Base-by-base conservation (phyloP, 2,797 vertebrate genomes). In the Centropyge bicolor region DNA sequence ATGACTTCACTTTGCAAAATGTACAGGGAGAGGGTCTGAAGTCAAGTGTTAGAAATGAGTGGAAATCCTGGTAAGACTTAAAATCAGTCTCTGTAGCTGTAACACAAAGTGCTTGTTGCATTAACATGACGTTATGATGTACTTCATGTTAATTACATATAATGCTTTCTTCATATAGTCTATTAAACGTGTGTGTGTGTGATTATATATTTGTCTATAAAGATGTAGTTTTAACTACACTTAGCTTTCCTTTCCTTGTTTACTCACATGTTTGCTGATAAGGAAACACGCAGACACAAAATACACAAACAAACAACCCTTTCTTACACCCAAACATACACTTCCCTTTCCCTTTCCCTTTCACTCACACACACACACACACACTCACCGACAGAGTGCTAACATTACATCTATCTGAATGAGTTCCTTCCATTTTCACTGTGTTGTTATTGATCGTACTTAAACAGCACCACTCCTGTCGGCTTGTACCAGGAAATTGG, bases 401-500 rank as follows among this genome's bases (percentile, higher is more conserved):
- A 78, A 81, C 83, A 86, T 89, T 90, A 87, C 88, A 85, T 89
- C 81, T 73, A 82, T 87, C 79, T 85, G 81, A 93, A 93, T 86
- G 81, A 91, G 79, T 88, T 85, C 69, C 76, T 88, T 93, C 89
- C 84, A 88, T 84, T 90, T 89, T 81, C 83, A 68, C 89, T 31
- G 70, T 84, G 89, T 90, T 89, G 89, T 86, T 93, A 95, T 94
- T 92, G 93, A 95, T 95, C 79, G 89, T 82, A 90, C 90, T 95
- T 93, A 93, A 94, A 95, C 86, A 92, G 91, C 83, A 85, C 83
- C 83, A 92, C 86, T 92, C 86, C 70, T 90, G 88, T 89, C 43
- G 82, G 84, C 93, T 91, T 94, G 93, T 94, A 92, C 71, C 88
- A 93, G 93, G 91, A 94, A 95, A 95, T 95, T 95, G 93, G 91